Base-by-base conservation (phyloP, 2,113 vertebrate genomes). In the Prietella phreatophila region DNA sequence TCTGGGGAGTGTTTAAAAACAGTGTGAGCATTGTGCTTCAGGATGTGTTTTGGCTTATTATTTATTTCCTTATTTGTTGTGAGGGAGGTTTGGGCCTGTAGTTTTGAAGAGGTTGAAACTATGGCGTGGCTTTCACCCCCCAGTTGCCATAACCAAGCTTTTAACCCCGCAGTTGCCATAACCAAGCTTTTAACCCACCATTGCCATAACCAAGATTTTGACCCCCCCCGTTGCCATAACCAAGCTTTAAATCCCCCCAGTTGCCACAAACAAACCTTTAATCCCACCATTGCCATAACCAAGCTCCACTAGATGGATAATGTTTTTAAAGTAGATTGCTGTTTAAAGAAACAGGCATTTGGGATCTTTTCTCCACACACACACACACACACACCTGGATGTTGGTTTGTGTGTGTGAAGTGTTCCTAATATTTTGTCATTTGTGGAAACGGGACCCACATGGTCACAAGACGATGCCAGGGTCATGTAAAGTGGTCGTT, bases 81-180 rank as follows among this genome's bases (percentile, higher is more conserved):
- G n/a, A 58, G 20, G 10, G 53, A 3, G 78, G 15, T 61, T 61
- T 42, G 33, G 80, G 80, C 80, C 80, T 82, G 56, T 82, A 39
- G 80, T 39, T 39, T 81, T 80, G 42, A 80, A 80, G n/a, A 55
- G 50, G 76, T 80, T 81, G 22, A 58, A 58, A 81, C 79, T 82
- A 27, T 82, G 80, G 33, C 33, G 80, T 82, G 80, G 55, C 33
- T 39, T 25, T 6, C 14, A 8, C 7, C 42, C 42, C 47, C 47
- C 14, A 36, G 36, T 36, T 36, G 36, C 36, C 36, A 36, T 36
- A 36, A 36, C 36, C 36, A 36, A 36, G 36, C 36, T 36, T 36
- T 36, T 36, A 36, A 36, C 36, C 36, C 36, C n/a, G n/a, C 36
- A 36, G 36, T 36, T 36, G 36, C 36, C 36, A 36, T 36, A 36